Evolutionary conservation across 2,888 invertebrate species (phyloP).

Genomic region (Drosophila parthenogenetica): DNA sequence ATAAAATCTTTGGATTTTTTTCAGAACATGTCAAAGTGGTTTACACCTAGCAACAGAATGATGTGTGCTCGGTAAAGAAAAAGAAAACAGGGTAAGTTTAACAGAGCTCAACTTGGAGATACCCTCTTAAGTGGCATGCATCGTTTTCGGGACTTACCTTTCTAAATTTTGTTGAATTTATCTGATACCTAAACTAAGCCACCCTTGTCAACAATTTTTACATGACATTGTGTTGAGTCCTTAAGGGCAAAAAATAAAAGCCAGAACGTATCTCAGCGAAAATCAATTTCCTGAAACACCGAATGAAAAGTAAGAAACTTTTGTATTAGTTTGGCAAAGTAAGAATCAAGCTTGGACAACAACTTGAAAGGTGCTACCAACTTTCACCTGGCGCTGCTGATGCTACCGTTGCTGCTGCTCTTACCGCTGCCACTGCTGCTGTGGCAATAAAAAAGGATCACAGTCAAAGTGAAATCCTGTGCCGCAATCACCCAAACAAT

Average conservation of each 20-base stretch:
- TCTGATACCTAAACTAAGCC: neutral
- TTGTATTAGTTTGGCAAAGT: conserved; percentile 71
- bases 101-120: neutral
- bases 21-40: conserved; percentile 64
- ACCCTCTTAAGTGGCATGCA: neutral
- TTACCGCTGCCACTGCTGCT: conserved; percentile 47
- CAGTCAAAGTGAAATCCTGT: conserved; percentile 52
- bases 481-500: conserved; percentile 77
- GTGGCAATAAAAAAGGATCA: conserved; percentile 67
- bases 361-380: conserved; percentile 59
- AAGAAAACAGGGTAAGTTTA: neutral
- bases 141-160: too few species aligned
- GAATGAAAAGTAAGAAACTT: conserved; percentile 68
- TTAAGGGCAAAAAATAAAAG: conserved; percentile 8
- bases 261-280: conserved; percentile 56
- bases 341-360: conserved; percentile 62
- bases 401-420: conserved; percentile 33
- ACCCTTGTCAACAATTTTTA: neutral
- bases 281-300: conserved; percentile 74
- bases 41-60: conserved; percentile 61
- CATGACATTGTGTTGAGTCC: neutral
- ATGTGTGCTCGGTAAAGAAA: conserved; percentile 22
- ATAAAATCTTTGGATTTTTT: conserved; percentile 54
- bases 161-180: too few species aligned
- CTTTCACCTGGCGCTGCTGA: conserved; percentile 68